Evolutionary conservation across 1,140 invertebrate genomes (phyloP), one percentile per base, ranked within the genome.

Genomic region (Mya arenaria): DNA sequence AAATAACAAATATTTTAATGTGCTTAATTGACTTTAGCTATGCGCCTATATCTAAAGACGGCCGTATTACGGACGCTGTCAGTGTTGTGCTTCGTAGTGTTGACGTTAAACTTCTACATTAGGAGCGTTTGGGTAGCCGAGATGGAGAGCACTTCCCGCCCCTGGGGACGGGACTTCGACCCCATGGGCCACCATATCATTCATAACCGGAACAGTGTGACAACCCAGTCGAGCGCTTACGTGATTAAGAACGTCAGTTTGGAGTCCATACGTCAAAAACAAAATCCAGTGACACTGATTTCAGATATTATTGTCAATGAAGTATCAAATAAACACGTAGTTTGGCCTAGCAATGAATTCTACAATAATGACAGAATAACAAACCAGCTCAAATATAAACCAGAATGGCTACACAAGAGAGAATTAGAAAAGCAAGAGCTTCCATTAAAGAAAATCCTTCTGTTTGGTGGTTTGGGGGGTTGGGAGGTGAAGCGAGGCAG

Each of bases 361-460:
- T 75, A 82, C 52, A 65, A 75, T 5, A 66, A 88, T 8, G 88
- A 89, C 69, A 55, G 88, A 39, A 89, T 89, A 13, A 37, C 77
- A 3, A 84, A 84, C 30, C 88, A 89, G 80, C 71, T 89, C 23
- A 79, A 79, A 63, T 87, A 83, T 62, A 83, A 86, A n/a, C 78
- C 84, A 0, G 52, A 69, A 25, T 71, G 52, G 52, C 1, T 80
- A 6, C 30, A 56, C 0, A n/a, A 78, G 30, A 28, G 58, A 4
- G 66, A 37, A 28, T 48, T 23, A 19, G 32, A 36, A 15, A 30
- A 52, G 6, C 44, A 82, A 74, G 30, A 68, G 1, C 66, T 83
- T 17, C 69, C 81, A 41, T 73, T 86, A 6, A 91, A 90, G 75
- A 85, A 90, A 79, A 87, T 87, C n/a, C 44, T 87, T 5, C 28